phyloP scores from a whole-genome alignment of 2,113 vertebrate genomes.

The Sclerurus mexicanus region DNA sequence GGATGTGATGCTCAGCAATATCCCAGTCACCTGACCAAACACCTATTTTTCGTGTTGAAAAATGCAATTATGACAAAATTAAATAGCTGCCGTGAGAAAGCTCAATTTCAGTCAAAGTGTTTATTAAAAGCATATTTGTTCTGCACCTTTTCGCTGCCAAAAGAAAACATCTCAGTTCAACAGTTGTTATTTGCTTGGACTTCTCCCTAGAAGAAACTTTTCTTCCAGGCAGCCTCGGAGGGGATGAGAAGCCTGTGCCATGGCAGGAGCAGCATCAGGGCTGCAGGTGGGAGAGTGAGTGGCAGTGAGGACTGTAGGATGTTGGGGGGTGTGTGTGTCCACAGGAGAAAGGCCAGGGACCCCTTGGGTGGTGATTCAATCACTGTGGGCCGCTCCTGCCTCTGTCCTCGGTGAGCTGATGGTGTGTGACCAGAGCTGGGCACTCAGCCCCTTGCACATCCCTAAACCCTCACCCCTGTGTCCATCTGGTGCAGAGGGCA shows the following conservation, averaged over 20 bases:
- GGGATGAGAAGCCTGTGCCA: accelerated
- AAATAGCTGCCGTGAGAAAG: not conserved
- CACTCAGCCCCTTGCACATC: not conserved
- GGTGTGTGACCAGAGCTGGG: not conserved
- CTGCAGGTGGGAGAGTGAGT: not conserved
- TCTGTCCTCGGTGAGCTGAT: not conserved
- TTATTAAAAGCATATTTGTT: conserved; percentile 22
- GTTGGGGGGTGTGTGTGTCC: not conserved
- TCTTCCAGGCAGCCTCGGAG: not conserved
- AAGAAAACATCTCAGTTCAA: not conserved
- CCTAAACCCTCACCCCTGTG: too few relatives aligned
- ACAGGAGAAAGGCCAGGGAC: not conserved
- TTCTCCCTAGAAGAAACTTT: not conserved
- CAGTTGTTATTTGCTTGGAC: not conserved
- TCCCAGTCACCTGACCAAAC: not conserved
- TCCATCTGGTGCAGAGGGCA: not conserved
- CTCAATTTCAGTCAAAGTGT: conserved; percentile 26
- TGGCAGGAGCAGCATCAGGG: not conserved
- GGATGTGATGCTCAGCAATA: not conserved
- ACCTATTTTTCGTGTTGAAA: not conserved
- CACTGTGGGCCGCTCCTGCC: not conserved
- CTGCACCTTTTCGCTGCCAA: not conserved
- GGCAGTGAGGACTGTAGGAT: accelerated
- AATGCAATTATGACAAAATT: not conserved
- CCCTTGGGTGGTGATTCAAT: accelerated